Evolutionary conservation across 2,888 invertebrate genomes (phyloP).

Genomic region (Oscheius sp.): DNA sequence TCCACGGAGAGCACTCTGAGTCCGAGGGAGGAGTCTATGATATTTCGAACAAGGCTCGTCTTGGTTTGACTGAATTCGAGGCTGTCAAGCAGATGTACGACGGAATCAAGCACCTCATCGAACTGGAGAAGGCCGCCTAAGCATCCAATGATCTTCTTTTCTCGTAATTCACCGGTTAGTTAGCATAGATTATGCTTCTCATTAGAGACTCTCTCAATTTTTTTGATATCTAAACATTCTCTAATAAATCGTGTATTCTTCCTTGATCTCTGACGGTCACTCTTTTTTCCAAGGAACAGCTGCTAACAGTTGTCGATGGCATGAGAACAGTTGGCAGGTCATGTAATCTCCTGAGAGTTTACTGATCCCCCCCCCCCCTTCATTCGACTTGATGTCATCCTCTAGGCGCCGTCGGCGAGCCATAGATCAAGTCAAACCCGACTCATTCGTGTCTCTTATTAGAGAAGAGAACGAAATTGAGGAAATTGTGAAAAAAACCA

Average conservation of each 20-base stretch:
- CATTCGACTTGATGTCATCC: too few species aligned
- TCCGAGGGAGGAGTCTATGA: constrained; percentile 90
- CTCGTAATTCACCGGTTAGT: constrained; percentile 14
- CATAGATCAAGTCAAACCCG: too few species aligned
- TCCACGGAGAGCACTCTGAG: constrained; percentile 94
- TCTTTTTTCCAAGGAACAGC: constrained; percentile 1
- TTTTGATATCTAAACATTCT: not conserved
- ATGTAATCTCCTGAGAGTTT: too few species aligned
- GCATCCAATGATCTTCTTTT: not conserved
- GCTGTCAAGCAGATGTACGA: constrained; percentile 80
- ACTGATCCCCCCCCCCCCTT: too few species aligned
- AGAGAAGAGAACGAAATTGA: too few species aligned
- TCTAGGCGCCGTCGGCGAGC: too few species aligned
- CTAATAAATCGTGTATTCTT: constrained; percentile 9
- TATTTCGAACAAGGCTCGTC: constrained; percentile 83
- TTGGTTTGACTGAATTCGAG: constrained; percentile 80
- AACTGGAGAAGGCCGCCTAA: constrained; percentile 67
- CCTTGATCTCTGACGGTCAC: too few species aligned
- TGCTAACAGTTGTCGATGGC: not conserved
- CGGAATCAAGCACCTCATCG: constrained; percentile 76
- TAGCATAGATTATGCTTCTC: not conserved
- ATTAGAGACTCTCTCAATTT: not conserved
- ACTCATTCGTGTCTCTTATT: too few species aligned
- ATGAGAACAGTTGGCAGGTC: too few species aligned
- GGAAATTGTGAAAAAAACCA: too few species aligned